Conservation (phyloP, 2,113 vertebrate genomes). For the Ochotona curzoniae region DNA sequence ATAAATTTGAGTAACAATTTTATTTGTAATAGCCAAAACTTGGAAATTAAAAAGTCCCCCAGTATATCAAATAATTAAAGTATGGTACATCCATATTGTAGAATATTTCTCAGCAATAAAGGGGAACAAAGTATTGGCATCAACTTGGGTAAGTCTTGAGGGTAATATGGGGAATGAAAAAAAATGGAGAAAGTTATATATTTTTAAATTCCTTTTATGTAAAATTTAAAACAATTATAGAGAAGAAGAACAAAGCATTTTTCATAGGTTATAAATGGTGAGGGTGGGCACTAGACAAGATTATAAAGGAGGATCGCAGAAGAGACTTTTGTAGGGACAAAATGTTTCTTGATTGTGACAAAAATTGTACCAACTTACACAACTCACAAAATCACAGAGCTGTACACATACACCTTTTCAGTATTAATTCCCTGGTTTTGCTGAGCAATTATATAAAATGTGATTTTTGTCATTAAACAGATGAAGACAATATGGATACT, state of each 20-base stretch:
- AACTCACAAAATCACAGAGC: conserved; percentile 30
- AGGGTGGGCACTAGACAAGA: neutral
- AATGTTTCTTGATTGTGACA: conserved; percentile 18
- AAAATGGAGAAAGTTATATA: neutral
- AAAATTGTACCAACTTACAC: conserved; percentile 3
- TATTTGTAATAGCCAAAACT: neutral
- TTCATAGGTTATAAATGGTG: neutral
- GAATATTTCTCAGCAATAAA: neutral
- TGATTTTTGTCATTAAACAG: neutral
- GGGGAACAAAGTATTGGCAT: neutral
- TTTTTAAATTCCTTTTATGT: neutral
- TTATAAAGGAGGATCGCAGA: neutral
- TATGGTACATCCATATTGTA: neutral
- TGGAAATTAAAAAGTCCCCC: neutral
- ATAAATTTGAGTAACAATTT: neutral
- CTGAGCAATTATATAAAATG: neutral
- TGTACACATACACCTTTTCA: neutral
- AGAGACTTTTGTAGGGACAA: neutral
- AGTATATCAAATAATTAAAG: neutral
- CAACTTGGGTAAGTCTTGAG: neutral
- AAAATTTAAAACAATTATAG: conserved; percentile 39
- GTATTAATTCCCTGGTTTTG: conserved; percentile 29
- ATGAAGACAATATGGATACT: neutral
- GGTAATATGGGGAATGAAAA: conserved; percentile 16
- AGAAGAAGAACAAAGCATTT: conserved; percentile 11